These are phyloP conservation scores for Manis javanica DNA, from an alignment of 2,797 vertebrate genomes.

Conservation along the genomic window DNA sequence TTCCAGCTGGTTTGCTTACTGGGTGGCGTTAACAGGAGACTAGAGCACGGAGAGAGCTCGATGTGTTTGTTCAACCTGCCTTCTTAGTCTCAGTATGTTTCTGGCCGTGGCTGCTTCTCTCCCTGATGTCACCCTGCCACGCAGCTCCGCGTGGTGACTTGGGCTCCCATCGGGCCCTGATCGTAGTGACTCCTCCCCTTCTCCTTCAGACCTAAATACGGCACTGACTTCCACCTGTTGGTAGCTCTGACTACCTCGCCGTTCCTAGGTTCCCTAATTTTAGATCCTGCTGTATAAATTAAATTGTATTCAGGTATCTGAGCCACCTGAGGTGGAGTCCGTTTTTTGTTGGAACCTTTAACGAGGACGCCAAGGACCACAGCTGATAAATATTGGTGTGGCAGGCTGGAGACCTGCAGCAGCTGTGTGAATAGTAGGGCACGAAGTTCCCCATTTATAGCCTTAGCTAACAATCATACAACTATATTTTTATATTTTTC, in stretches of 20 bases:
- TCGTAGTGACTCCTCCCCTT: neutral
- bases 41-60: too few species aligned
- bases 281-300: neutral
- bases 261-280: neutral
- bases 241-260: neutral
- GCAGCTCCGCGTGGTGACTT: neutral
- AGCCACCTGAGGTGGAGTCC: neutral
- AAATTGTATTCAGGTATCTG: neutral
- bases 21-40: neutral
- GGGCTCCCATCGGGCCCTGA: neutral
- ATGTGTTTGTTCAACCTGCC: too few species aligned
- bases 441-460: neutral
- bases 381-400: neutral
- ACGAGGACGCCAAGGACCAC: too few species aligned
- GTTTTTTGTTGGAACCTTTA: neutral
- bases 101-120: neutral
- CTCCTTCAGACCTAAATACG: neutral
- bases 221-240: neutral
- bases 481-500: neutral
- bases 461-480: neutral
- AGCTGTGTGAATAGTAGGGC: neutral
- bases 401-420: neutral
- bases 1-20: neutral
- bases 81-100: neutral
- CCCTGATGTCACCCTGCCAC: too few species aligned